These are phyloP conservation scores for Rhodophaea formosa DNA, from an alignment of 2,888 invertebrate species.

Conservation along the genomic window DNA sequence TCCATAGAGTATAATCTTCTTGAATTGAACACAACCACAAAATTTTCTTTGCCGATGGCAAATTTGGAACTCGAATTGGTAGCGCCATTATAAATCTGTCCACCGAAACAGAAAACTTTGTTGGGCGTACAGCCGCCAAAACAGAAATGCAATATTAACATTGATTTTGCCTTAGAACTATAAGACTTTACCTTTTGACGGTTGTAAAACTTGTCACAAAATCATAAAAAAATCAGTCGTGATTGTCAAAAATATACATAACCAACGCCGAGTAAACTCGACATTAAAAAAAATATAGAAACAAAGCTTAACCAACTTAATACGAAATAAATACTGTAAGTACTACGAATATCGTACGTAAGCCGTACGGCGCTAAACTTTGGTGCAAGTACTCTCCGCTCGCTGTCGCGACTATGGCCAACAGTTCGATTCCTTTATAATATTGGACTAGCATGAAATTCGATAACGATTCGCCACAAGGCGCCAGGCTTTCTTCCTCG, in stretches of 20 bases:
- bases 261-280: conserved; percentile 29
- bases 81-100: too few relatives aligned
- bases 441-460: conserved; percentile 79
- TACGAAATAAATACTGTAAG: conserved; percentile 80
- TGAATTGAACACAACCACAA: too few relatives aligned
- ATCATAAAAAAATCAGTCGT: conserved; percentile 53
- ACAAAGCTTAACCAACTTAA: conserved; percentile 59
- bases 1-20: too few relatives aligned
- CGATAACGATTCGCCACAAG: conserved; percentile 53
- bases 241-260: conserved; percentile 45
- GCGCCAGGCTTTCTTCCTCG: conserved; percentile 35
- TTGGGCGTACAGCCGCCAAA: conserved; percentile 6
- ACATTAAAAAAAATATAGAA: conserved; percentile 45
- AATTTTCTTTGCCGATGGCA: too few relatives aligned
- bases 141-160: conserved; percentile 8
- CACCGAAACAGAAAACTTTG: too few relatives aligned
- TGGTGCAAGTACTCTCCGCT: conserved; percentile 61
- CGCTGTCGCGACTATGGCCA: conserved; percentile 68
- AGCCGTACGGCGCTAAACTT: conserved; percentile 55
- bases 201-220: conserved; percentile 11
- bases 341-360: conserved; percentile 58
- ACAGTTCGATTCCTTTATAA: conserved; percentile 71
- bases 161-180: conserved; percentile 14
- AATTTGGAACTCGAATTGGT: too few relatives aligned
- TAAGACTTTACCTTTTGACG: conserved; percentile 7